Evolutionary conservation across 2,797 vertebrate genomes (phyloP).

Genomic region (Scolopax rusticola): DNA sequence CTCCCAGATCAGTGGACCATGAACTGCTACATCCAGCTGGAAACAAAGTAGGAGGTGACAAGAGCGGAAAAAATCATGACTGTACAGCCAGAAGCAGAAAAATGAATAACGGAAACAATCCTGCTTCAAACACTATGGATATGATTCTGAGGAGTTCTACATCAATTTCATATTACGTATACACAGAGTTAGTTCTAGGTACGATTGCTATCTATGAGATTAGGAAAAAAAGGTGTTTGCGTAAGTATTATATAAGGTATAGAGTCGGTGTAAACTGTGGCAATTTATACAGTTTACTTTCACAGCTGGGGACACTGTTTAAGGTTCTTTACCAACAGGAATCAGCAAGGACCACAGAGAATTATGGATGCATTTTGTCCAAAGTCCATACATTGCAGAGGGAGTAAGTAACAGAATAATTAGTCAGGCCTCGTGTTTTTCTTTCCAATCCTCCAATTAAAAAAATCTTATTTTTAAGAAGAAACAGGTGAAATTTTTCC

Average conservation of each 20-base stretch:
- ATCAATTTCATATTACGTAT: neutral
- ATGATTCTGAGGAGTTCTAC: neutral
- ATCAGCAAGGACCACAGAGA: neutral
- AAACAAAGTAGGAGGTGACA: neutral
- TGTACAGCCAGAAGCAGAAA: neutral
- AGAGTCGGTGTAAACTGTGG: neutral
- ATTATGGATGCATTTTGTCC: neutral
- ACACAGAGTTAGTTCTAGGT: neutral
- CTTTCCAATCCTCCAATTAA: neutral
- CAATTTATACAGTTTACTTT: neutral
- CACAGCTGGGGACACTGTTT: neutral
- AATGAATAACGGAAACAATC: neutral
- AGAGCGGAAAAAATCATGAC: neutral
- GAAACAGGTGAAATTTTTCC: neutral
- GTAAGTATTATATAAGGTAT: neutral
- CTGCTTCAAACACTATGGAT: neutral
- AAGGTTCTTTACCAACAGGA: neutral
- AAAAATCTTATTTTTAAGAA: neutral
- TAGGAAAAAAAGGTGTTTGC: neutral
- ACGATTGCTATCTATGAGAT: neutral
- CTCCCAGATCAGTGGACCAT: neutral
- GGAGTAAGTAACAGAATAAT: neutral
- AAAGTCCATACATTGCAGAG: neutral
- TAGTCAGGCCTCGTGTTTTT: accelerated
- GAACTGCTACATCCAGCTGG: neutral